Evolutionary conservation across 1,140 invertebrate genomes (phyloP), one percentile per base, ranked within the genome.

Genomic region (Lepidurus couesii): DNA sequence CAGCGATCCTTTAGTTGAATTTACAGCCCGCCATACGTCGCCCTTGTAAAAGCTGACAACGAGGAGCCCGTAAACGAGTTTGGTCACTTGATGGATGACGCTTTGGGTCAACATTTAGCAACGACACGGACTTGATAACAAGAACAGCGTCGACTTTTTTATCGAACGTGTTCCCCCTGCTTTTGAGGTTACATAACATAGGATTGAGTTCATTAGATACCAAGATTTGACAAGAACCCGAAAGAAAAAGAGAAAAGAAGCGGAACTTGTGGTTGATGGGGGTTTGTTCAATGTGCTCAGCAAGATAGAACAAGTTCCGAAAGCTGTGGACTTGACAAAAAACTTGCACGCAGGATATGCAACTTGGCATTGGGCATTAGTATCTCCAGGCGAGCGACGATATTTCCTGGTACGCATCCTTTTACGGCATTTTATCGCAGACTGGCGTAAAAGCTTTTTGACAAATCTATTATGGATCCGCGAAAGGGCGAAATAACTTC

Each of bases 41-140:
- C 53, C 13, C 53, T 65, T 65, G 53, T 65, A 65, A 65, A 65
- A 65, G 53, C 53, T 65, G 53, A 65, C 53, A 65, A 65, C 53
- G 53, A 21, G 9, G 13, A 9, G 16, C 16, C 9, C 53, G 53
- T 65, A 65, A 65, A 65, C 53, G 53, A 65, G 53, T 65, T 21
- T 21, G 53, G 53, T 65, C 53, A 65, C 53, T 65, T 65, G 53
- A 65, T 65, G 53, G 53, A 65, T 65, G 53, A 65, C 53, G 53
- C 53, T 65, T 21, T 65, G 16, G 53, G 53, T 65, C 53, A 65
- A 65, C 53, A 65, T 65, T 65, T 65, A 65, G 53, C 53, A n/a
- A 65, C 8, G 21, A 65, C 53, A 65, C 53, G 9, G 21, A 65
- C 16, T 65, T 65, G 53, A 65, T 65, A 65, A 21, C 53, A 65